Base-by-base conservation (phyloP, 2,797 vertebrate genomes). In the Rhabdomys pumilio region DNA sequence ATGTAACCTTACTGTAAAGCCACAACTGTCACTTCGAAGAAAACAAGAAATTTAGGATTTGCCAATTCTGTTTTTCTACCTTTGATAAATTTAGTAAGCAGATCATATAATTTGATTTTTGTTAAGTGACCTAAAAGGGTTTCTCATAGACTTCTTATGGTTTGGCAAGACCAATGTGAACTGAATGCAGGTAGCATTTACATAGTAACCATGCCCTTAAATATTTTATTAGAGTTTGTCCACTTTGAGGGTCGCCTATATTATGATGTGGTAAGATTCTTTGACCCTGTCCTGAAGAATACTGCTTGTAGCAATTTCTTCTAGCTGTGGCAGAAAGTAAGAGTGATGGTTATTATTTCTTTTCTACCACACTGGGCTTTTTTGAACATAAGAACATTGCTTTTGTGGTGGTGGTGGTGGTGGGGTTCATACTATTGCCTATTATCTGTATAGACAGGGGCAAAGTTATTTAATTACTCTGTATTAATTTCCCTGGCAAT, bases 271-370 rank as follows among this genome's bases (percentile, higher is more conserved):
- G 65, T 92, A 50, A 97, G 85, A 41, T 50, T 92, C 65, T 84
- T 69, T 44, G 67, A 63, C n/a, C 38, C 22, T 92, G 41, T 82
- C 15, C 73, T 95, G 90, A 84, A 73, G 41, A 67, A 10, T 77
- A 63, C 63, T 95, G 34, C 85, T 91, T 96, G 29, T 96, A 96
- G 77, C 63, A 50, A 81, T 93, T 95, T 95, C 96, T 80, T 80
- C 14, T 47, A 86, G 80, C 12, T 94, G 34, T 63, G 50, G 69
- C 57, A 41, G 31, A 87, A 75, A 89, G 47, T 14, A 31, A 65
- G 47, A 65, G n/a, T 38, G 59, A 19, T 81, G 44, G n/a, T 53
- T 61, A 0, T 94, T 73, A 14, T 79, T 95, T 95, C 31, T 91
- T 82, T 83, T n/a, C 50, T 89, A 29, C 47, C n/a, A 83, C 44